phyloP scores from a whole-genome alignment of 1,140 invertebrate genomes.

The Bombus vancouverensis region DNA sequence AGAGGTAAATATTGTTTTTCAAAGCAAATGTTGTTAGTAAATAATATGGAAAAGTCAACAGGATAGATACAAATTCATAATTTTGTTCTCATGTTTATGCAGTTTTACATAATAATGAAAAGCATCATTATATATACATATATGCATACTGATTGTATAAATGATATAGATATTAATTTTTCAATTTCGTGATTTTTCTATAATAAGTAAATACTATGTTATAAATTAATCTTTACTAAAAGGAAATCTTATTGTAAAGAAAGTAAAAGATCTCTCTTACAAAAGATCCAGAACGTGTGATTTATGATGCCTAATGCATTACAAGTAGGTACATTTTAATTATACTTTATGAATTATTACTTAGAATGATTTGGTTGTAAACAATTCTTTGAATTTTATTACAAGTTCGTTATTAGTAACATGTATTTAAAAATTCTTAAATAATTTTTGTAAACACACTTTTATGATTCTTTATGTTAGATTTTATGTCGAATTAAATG shows the following conservation, averaged over 20 bases:
- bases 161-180: not conserved
- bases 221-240: not conserved
- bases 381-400: not conserved
- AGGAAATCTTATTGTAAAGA: not conserved
- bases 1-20: slow-evolving; percentile 29
- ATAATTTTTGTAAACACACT: not conserved
- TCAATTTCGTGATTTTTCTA: not conserved
- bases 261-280: not conserved
- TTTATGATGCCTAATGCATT: not conserved
- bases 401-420: not conserved
- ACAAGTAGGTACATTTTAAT: not conserved
- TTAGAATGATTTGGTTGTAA: not conserved
- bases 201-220: not conserved
- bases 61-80: not conserved
- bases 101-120: slow-evolving; percentile 11
- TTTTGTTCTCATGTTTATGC: not conserved
- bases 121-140: not conserved
- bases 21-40: slow-evolving; percentile 27
- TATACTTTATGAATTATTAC: not conserved
- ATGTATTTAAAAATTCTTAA: not conserved
- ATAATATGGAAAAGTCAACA: not conserved
- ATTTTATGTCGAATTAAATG: not conserved
- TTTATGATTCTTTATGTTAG: not conserved
- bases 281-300: not conserved
- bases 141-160: not conserved